These are phyloP conservation scores for Tanypteryx hageni DNA, from an alignment of 2,888 invertebrate genomes.

Conservation along the genomic window DNA sequence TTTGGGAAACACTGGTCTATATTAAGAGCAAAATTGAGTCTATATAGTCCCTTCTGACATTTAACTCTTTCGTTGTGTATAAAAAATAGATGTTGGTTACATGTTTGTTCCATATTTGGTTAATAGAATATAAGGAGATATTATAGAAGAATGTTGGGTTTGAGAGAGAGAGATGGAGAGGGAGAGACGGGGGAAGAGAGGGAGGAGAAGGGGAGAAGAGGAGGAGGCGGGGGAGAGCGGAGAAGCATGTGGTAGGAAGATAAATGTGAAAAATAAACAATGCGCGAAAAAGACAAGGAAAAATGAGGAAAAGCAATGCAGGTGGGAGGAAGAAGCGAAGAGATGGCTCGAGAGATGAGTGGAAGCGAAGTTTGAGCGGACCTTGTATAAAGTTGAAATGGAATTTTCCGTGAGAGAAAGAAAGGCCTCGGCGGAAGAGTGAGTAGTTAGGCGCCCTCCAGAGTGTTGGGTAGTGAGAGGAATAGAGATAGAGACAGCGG, in stretches of 20 bases:
- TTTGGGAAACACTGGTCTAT: too few relatives aligned
- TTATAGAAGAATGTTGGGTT: background rate
- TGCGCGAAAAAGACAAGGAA: background rate
- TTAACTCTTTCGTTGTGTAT: background rate
- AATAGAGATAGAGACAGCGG: background rate
- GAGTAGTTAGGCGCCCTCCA: too few relatives aligned
- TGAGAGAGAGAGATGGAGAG: background rate
- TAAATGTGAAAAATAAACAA: background rate
- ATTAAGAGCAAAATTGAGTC: too few relatives aligned
- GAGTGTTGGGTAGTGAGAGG: background rate
- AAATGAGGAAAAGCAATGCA: background rate
- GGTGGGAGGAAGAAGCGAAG: background rate
- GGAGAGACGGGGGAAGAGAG: background rate
- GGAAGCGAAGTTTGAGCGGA: background rate
- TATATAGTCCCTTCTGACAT: too few relatives aligned
- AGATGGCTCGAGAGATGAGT: too few relatives aligned
- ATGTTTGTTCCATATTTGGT: background rate
- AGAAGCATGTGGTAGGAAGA: background rate
- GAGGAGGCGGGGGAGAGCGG: background rate
- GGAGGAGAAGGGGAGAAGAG: background rate
- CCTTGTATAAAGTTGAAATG: background rate
- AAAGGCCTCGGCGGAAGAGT: background rate
- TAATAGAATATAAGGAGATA: too few relatives aligned
- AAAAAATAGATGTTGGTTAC: background rate
- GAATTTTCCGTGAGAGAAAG: slow-evolving; percentile 7